Evolutionary conservation across 2,888 invertebrate genomes (phyloP).

Genomic region (Schizotus pectinicornis): DNA sequence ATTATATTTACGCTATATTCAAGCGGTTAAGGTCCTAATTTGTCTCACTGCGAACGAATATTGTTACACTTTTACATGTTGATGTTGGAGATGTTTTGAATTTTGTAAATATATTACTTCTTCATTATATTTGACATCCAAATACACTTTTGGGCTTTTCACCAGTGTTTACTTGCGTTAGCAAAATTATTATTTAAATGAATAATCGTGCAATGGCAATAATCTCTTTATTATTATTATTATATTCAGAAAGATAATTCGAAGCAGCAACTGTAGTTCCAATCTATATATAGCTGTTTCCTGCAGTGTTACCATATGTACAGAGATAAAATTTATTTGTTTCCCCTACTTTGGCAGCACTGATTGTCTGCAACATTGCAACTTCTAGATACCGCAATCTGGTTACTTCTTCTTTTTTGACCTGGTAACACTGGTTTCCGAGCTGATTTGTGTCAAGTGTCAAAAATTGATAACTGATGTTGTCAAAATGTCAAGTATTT

Average conservation of each 20-base stretch:
- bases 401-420: too few relatives aligned
- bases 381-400: too few relatives aligned
- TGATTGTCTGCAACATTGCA: too few relatives aligned
- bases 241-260: too few relatives aligned
- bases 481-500: constrained; percentile 39
- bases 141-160: background rate
- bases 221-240: too few relatives aligned
- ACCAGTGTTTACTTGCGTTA: background rate
- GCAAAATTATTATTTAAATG: too few relatives aligned
- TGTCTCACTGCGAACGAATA: constrained; percentile 12
- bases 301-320: too few relatives aligned
- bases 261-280: too few relatives aligned
- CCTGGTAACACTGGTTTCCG: too few relatives aligned
- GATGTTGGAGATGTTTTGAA: constrained; percentile 13
- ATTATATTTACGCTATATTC: constrained; percentile 28
- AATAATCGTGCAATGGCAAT: too few relatives aligned
- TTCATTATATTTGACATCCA: constrained; percentile 8
- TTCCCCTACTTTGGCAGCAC: constrained; percentile 11
- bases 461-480: background rate
- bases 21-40: constrained; percentile 26
- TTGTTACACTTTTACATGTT: constrained; percentile 22
- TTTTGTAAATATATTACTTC: constrained; percentile 27
- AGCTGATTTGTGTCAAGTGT: constrained; percentile 18
- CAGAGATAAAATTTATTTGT: too few relatives aligned
- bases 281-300: too few relatives aligned